These are phyloP conservation scores for Brachyistius frenatus DNA, from an alignment of 2,113 vertebrate species.

Conservation along the genomic window DNA sequence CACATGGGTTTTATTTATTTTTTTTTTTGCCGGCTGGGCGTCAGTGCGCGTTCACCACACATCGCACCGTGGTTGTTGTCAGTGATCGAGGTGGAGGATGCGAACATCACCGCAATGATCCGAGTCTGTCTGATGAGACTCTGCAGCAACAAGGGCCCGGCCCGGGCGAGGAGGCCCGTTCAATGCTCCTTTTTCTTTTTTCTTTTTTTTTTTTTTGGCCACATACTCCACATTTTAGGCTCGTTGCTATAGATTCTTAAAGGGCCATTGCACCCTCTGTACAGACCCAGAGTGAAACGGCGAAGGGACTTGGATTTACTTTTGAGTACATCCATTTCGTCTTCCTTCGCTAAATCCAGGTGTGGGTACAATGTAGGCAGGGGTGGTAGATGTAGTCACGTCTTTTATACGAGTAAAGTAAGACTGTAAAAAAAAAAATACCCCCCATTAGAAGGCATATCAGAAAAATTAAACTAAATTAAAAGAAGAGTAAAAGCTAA, in stretches of 20 bases:
- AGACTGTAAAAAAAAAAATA: too few relatives aligned
- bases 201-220: not conserved
- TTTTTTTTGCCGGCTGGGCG: constrained; percentile 48
- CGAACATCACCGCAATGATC: constrained; percentile 27
- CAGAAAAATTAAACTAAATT: too few relatives aligned
- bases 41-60: constrained; percentile 30
- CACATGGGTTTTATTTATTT: not conserved
- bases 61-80: constrained; percentile 61
- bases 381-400: too few relatives aligned
- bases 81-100: constrained; percentile 16
- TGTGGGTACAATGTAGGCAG: too few relatives aligned
- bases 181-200: constrained; percentile 25
- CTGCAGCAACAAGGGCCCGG: constrained; percentile 7
- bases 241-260: constrained; percentile 46
- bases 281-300: too few relatives aligned
- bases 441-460: too few relatives aligned
- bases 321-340: too few relatives aligned
- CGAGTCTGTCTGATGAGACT: not conserved
- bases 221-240: constrained; percentile 5
- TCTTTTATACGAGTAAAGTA: too few relatives aligned
- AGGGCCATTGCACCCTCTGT: constrained; percentile 25
- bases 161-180: constrained; percentile 7
- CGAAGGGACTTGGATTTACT: too few relatives aligned
- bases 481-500: too few relatives aligned
- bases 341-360: too few relatives aligned